Percentiles rank a stretch among this genome's conserved stretches.
These are phyloP conservation scores for Cylloceria caligata DNA, from an alignment of 2,888 invertebrate genomes.

Conservation along the genomic window DNA sequence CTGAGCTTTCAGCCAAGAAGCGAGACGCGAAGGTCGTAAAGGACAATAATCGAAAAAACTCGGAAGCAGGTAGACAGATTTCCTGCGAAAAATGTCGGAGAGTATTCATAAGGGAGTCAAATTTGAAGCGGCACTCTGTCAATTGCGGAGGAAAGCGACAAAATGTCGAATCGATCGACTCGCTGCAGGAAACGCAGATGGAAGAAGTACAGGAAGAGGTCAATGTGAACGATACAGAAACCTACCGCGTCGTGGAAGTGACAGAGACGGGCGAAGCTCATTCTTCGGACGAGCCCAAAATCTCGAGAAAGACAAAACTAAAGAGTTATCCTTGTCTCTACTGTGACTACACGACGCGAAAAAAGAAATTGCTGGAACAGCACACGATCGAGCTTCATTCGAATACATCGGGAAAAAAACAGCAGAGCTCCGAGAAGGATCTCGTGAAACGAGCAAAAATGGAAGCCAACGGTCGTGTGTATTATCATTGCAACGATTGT, in stretches of 20 bases:
- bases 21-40: constrained; percentile 6
- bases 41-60: background rate
- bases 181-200: background rate
- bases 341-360: constrained; percentile 72
- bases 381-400: constrained; percentile 72
- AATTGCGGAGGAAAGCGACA: constrained; percentile 31
- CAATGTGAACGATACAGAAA: background rate
- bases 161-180: background rate
- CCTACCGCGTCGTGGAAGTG: background rate
- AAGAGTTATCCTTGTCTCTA: constrained; percentile 71
- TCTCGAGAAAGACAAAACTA: background rate
- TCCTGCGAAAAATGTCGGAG: constrained; percentile 67
- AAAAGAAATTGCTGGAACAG: constrained; percentile 70
- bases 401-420: constrained; percentile 65
- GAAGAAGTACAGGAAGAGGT: background rate
- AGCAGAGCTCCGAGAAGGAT: constrained; percentile 78
- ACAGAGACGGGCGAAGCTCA: background rate
- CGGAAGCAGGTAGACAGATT: constrained; percentile 20
- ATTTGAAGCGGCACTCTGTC: constrained; percentile 57
- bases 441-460: constrained; percentile 79
- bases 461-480: constrained; percentile 85
- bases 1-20: constrained; percentile 53
- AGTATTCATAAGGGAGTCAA: constrained; percentile 65
- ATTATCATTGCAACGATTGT: constrained; percentile 87
- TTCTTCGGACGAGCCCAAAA: background rate